Conservation (phyloP, 2,888 invertebrate species). For the Lordiphosa andalusiaca region DNA sequence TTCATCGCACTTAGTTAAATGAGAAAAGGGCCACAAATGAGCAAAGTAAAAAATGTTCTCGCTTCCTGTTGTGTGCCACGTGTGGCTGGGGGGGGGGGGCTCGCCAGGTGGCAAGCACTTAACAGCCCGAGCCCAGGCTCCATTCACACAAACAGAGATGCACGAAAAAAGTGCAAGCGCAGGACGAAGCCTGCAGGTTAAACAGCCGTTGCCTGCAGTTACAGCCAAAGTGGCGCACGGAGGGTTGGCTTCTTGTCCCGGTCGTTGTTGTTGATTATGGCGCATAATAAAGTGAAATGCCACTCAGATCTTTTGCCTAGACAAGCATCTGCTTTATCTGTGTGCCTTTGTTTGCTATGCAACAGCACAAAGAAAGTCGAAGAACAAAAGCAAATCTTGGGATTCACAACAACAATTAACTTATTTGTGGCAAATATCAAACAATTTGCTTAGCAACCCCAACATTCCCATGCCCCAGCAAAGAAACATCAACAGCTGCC, state of each 20-base stretch:
- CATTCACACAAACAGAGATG: slow-evolving; percentile 27
- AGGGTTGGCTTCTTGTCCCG: slow-evolving; percentile 28
- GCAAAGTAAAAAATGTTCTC: slow-evolving; percentile 48
- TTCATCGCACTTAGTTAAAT: slow-evolving; percentile 77
- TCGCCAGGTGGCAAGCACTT: slow-evolving; percentile 66
- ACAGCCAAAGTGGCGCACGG: slow-evolving; percentile 42
- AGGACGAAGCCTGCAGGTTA: slow-evolving; percentile 31
- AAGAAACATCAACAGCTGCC: too few species aligned
- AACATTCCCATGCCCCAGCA: too few species aligned
- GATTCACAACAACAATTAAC: too few species aligned
- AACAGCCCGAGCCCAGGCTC: slow-evolving; percentile 21
- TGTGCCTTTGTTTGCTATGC: slow-evolving; percentile 23
- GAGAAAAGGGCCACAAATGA: slow-evolving; percentile 66
- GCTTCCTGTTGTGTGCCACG: slow-evolving; percentile 46
- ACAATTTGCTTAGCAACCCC: too few species aligned
- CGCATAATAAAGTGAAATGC: slow-evolving; percentile 68
- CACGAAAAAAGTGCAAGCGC: slow-evolving; percentile 27
- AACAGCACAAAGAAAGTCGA: not conserved
- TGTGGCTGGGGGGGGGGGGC: slow-evolving; percentile 28
- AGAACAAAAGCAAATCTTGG: not conserved
- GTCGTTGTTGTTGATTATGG: slow-evolving; percentile 54
- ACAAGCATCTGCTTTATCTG: slow-evolving; percentile 31
- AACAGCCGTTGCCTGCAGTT: slow-evolving; percentile 37
- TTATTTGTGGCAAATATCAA: too few species aligned
- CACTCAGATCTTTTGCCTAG: slow-evolving; percentile 47